A percentile compares a stretch with the other conserved stretches of the same genome.
Conservation (phyloP, 1,140 invertebrate species). For the Macrocentrus cingulum region DNA sequence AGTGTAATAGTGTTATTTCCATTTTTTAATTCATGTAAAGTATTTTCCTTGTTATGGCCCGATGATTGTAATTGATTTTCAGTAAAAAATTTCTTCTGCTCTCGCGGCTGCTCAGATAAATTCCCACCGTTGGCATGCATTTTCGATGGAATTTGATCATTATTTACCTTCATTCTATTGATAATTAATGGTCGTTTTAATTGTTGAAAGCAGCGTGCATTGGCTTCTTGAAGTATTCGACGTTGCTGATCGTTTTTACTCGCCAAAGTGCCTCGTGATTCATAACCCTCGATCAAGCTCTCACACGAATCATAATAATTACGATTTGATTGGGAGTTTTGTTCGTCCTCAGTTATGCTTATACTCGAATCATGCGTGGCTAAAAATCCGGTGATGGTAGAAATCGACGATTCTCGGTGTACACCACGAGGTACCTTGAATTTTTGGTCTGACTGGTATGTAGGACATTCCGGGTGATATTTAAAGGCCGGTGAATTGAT, state of each 20-base stretch:
- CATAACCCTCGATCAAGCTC: neutral
- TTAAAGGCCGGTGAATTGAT: no score
- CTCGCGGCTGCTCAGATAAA: no score
- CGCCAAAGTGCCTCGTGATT: no score
- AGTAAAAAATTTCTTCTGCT: neutral
- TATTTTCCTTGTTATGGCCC: neutral
- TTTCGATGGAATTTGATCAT: no score
- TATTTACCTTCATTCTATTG: neutral
- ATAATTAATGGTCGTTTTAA: neutral
- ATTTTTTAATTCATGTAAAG: neutral
- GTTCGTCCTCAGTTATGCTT: constrained; percentile 35
- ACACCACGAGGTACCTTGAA: neutral
- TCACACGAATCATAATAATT: no score
- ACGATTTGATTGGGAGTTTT: no score
- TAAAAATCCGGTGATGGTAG: constrained; percentile 9
- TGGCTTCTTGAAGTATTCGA: constrained; percentile 16
- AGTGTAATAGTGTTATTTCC: no score
- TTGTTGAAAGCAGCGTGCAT: neutral
- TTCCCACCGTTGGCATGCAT: no score
- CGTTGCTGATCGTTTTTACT: neutral
- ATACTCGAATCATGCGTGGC: constrained; percentile 31
- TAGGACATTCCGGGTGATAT: no score
- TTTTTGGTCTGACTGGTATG: no score
- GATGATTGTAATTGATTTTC: neutral
- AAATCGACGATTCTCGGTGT: neutral